phyloP scores from a whole-genome alignment of 2,113 vertebrate species.

The Lophotis ruficrista region DNA sequence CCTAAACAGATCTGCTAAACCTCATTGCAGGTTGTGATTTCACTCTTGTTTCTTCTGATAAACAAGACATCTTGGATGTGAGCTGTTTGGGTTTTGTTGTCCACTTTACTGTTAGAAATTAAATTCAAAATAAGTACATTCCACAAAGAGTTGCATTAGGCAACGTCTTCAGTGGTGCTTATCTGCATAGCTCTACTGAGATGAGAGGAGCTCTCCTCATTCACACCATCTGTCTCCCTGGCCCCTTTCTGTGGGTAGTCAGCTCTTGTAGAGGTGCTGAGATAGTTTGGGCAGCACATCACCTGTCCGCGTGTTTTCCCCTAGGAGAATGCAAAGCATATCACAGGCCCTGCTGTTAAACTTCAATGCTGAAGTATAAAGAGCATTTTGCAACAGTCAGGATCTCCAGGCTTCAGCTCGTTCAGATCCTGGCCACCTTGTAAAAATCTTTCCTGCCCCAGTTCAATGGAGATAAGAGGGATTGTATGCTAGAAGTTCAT shows the following conservation, averaged over 20 bases:
- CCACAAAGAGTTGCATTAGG: neutral
- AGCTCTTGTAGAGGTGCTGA: neutral
- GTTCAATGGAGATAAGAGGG: conserved; percentile 62
- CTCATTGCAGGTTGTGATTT: neutral
- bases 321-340: neutral
- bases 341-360: neutral
- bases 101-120: neutral
- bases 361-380: neutral
- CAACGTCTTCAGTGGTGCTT: neutral
- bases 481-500: neutral
- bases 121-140: neutral
- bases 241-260: neutral
- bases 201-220: neutral
- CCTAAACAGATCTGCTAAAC: neutral
- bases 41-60: neutral
- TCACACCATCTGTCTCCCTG: neutral
- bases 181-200: neutral
- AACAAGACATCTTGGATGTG: neutral
- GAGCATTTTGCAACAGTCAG: conserved; percentile 7
- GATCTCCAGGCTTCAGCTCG: neutral
- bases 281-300: neutral
- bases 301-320: neutral
- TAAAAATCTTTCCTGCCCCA: conserved; percentile 57
- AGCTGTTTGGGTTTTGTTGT: neutral
- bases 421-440: neutral